Percentiles rank a stretch among this genome's conserved stretches.
Evolutionary conservation across 2,113 vertebrate genomes (phyloP).

Genomic region (Nesogale talazaci): DNA sequence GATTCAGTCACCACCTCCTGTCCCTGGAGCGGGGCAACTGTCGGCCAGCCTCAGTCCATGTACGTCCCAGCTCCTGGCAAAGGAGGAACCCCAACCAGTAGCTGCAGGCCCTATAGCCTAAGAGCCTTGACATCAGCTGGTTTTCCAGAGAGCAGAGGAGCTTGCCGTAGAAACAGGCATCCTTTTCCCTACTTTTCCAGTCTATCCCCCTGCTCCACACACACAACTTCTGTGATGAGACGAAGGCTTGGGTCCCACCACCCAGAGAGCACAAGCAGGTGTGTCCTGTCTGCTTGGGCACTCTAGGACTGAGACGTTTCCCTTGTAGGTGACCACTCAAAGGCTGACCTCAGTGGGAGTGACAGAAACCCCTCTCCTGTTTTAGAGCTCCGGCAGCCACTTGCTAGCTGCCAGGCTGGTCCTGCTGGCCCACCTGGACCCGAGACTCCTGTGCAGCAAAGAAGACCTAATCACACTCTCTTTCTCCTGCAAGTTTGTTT

Average conservation of each 20-base stretch:
- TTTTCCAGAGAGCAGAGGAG: not conserved
- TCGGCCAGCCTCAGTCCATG: not conserved
- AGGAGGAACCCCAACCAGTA: not conserved
- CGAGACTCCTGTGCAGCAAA: constrained; percentile 10
- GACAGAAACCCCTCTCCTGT: not conserved
- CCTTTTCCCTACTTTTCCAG: constrained; percentile 44
- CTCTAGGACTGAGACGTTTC: not conserved
- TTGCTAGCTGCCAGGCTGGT: not conserved
- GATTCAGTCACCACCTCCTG: not conserved
- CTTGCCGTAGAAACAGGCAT: not conserved
- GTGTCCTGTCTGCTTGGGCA: too few relatives aligned
- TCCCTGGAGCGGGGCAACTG: not conserved
- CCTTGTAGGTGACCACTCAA: not conserved
- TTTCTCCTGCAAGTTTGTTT: constrained; percentile 15
- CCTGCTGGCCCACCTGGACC: not conserved
- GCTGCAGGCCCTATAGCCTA: not conserved
- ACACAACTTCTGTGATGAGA: not conserved
- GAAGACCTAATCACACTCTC: not conserved
- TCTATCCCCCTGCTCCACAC: constrained; percentile 1
- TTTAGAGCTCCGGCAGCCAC: not conserved
- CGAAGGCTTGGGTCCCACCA: not conserved
- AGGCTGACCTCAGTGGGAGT: not conserved
- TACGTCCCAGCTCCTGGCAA: not conserved
- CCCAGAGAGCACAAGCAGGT: not conserved
- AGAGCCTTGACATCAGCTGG: not conserved